These are phyloP conservation scores for Ibycter americanus DNA, from an alignment of 2,797 vertebrate genomes.

Conservation along the genomic window DNA sequence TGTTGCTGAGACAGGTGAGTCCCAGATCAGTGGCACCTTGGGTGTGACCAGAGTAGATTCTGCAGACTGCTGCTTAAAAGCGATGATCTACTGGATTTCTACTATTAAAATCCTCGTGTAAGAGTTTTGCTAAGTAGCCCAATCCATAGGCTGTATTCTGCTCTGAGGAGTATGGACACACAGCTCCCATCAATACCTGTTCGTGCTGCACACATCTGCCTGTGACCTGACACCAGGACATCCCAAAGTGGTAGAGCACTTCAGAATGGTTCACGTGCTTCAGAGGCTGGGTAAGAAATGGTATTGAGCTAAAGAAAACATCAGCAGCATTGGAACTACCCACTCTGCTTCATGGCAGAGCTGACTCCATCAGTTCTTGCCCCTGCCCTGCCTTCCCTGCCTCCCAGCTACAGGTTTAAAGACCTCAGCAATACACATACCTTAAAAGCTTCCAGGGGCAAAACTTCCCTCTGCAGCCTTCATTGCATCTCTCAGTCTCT, in stretches of 20 bases:
- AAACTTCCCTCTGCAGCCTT: neutral
- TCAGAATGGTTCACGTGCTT: neutral
- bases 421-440: fast-evolving
- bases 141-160: neutral
- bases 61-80: neutral
- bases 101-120: neutral
- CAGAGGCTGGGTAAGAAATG: neutral
- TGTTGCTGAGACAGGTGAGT: neutral
- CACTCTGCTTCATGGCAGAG: fast-evolving
- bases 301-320: neutral
- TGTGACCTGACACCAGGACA: neutral
- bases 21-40: neutral
- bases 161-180: neutral
- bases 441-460: neutral
- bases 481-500: neutral
- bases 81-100: neutral
- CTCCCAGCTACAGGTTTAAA: neutral
- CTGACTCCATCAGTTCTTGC: neutral
- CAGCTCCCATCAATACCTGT: neutral
- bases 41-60: neutral
- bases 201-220: neutral
- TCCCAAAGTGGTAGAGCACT: neutral
- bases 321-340: neutral
- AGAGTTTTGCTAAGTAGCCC: neutral
- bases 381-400: neutral